Conservation (phyloP, 2,113 vertebrate genomes). For the Amazona guildingii region DNA sequence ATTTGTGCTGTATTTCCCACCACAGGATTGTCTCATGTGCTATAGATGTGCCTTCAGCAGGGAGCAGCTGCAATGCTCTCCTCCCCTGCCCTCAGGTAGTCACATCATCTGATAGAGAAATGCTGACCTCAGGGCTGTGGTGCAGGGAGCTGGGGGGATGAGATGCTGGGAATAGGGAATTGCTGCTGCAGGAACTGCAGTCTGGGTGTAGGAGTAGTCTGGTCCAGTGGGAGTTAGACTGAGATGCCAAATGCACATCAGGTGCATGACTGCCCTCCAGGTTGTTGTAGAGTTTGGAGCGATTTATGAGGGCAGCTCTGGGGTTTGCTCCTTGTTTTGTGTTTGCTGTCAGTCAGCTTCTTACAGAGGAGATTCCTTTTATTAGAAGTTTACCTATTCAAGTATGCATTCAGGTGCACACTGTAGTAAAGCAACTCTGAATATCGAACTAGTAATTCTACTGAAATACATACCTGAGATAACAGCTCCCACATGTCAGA, state of each 20-base stretch:
- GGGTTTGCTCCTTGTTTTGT: background rate
- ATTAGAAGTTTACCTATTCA: background rate
- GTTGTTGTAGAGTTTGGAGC: background rate
- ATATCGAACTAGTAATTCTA: background rate
- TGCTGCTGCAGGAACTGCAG: background rate
- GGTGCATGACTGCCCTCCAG: accelerated
- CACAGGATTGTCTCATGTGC: accelerated
- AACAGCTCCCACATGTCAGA: background rate
- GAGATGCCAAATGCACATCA: background rate
- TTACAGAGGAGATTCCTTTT: background rate
- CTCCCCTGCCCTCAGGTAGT: background rate
- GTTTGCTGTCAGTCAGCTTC: background rate
- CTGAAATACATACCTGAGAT: background rate
- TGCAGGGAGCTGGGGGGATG: background rate
- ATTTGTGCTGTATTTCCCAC: background rate
- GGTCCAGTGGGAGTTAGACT: background rate
- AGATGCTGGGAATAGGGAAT: accelerated
- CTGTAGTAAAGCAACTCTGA: background rate
- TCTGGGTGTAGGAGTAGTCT: background rate
- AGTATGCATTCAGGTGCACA: background rate
- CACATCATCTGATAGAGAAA: background rate
- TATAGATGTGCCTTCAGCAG: background rate
- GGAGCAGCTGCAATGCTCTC: background rate
- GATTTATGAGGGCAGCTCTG: background rate
- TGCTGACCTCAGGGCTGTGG: background rate